A percentile compares a stretch with the other conserved stretches of the same genome.
These are phyloP conservation scores for Nyctalus aviator DNA, from an alignment of 2,797 vertebrate genomes.

Conservation along the genomic window DNA sequence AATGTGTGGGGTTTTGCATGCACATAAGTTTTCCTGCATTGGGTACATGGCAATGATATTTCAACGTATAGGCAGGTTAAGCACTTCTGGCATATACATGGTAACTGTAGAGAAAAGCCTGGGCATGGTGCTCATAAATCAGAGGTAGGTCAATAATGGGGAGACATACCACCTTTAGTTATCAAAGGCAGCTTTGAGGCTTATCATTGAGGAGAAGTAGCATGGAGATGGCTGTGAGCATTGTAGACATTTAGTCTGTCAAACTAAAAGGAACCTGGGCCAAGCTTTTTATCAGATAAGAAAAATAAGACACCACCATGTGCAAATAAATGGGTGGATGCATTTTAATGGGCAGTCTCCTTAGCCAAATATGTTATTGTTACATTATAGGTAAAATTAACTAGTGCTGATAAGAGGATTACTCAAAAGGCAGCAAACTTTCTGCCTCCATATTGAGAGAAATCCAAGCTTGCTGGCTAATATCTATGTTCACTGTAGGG, in stretches of 20 bases:
- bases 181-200: background rate
- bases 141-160: background rate
- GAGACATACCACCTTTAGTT: background rate
- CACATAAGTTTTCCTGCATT: background rate
- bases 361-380: background rate
- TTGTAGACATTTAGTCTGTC: background rate
- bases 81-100: background rate
- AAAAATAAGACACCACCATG: conserved; percentile 23
- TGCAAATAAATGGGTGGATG: background rate
- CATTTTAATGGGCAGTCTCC: conserved; percentile 36
- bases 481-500: background rate
- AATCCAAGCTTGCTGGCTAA: conserved; percentile 1
- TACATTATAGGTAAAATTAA: background rate
- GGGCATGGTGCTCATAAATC: background rate
- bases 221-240: background rate
- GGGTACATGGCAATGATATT: background rate
- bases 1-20: background rate
- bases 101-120: background rate
- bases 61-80: background rate
- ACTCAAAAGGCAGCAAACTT: background rate
- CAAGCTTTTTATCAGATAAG: conserved; percentile 23
- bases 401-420: background rate
- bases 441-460: background rate
- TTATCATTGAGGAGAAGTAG: background rate
- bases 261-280: background rate